Base-by-base conservation (phyloP, 1,140 invertebrate species). In the Tetramorium parvispinum region DNA sequence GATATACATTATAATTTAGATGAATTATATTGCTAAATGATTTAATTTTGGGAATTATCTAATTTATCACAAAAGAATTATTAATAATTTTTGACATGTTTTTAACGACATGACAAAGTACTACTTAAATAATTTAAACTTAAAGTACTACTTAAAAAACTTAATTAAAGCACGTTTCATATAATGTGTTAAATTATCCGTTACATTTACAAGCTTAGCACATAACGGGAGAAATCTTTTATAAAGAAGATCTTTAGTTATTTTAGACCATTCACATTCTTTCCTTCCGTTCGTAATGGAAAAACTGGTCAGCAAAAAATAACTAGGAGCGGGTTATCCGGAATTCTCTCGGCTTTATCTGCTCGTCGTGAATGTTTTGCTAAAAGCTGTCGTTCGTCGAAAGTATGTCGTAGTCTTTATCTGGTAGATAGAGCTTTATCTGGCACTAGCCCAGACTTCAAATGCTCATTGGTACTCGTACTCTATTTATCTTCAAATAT, bases 291-390 rank as follows among this genome's bases (percentile, higher is more conserved):
- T 32, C 1, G 49, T n/a, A 37, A 21, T 7, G 11, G 32, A 65
- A 87, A 73, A 63, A 61, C 57, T 10, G 46, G 65, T 46, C 40
- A 7, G 8, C 18, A 40, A 57, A 70, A 79, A 77, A 68, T 85
- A 88, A 24, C 51, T 57, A 21, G 43, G 2, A 49, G 18, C 4
- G 13, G 37, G 55, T 51, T 65, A 59, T 18, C 6, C 10, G 6
- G 32, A 85, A 59, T 89, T 88, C 73, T 49, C 21, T 32, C 40
- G 3, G 59, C 21, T 88, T 89, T 85, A 88, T 75, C 75, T 24
- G 21, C 51, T 70, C 63, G 53, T 66, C 40, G 75, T 6, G 51
- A 57, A 49, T 43, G 49, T 40, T 66, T 82, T 43, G 76, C 59
- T 65, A 59, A 32, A 49, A 43, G 18, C 40, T 57, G 43, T 21